Base-by-base conservation (phyloP, 2,888 invertebrate genomes). In the Phaonia tiefii region DNA sequence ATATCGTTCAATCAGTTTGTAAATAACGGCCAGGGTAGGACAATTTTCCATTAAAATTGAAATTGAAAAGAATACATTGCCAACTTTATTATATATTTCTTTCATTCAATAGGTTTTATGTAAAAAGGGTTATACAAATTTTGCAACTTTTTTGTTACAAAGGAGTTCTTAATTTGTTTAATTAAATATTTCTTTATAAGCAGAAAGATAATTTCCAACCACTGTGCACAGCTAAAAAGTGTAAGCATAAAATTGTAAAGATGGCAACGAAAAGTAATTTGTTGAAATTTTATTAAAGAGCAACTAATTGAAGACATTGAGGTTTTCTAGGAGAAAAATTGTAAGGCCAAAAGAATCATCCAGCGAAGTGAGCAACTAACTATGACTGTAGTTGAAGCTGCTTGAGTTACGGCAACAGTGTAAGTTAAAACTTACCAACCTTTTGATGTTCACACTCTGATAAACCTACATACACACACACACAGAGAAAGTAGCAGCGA, bases 291-390 rank as follows among this genome's bases (percentile, higher is more conserved):
- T 81, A 78, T 81, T 81, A 78, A 78, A 81, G 78, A 79, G 81
- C 72, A 78, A 72, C 81, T 81, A 81, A 75, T 81, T 78, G 81
- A 75, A 75, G 81, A 81, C 81, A 78, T 81, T 78, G 81, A 75
- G 78, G 78, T 78, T 81, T 69, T 15, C 49, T 63, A 7, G 49
- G 46, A 46, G 31, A 51, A 69, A n/a, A n/a, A 69, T 10, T 1
- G 46, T 26, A 49, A 11, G 20, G n/a, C 15, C 17, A 15, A 5
- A n/a, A 49, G n/a, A 37, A 56, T 20, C 42, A 5, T 31, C 5
- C 20, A 20, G 25, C 26, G 37, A 44, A 17, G 51, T 39, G 4
- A 75, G 56, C 26, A 7, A 46, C 10, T 42, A 22, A 39, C 1
- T 37, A 44, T 49, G 42, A 39, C 46, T 10, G 58, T 31, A 54